Conservation (phyloP, 1,140 invertebrate species). For the Drosophila chauvacae region DNA sequence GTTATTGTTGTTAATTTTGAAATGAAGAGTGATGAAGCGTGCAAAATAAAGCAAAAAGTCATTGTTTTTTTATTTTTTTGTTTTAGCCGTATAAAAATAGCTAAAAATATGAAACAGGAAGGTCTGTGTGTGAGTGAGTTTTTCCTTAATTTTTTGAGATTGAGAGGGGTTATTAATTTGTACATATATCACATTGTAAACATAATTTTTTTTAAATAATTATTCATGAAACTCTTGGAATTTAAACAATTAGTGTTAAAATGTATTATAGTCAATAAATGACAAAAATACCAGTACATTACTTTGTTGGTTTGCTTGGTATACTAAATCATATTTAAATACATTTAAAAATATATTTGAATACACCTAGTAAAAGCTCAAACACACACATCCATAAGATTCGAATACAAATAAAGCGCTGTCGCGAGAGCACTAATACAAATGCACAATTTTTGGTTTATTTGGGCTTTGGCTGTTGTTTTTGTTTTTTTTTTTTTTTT, state of each 20-base stretch:
- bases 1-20: slow-evolving; percentile 74
- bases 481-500: slow-evolving; percentile 14
- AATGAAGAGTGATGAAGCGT: slow-evolving; percentile 56
- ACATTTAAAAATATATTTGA: slow-evolving; percentile 1
- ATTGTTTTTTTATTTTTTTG: neutral
- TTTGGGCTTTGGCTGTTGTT: slow-evolving; percentile 9
- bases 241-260: no score
- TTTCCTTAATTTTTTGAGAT: neutral
- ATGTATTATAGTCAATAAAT: neutral
- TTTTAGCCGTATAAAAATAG: slow-evolving; percentile 59
- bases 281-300: neutral
- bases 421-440: slow-evolving; percentile 22
- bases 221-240: neutral
- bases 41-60: slow-evolving; percentile 26
- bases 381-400: neutral
- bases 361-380: slow-evolving; percentile 13
- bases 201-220: neutral
- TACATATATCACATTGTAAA: neutral
- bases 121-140: neutral
- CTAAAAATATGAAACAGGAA: slow-evolving; percentile 33
- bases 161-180: neutral
- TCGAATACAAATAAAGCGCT: slow-evolving; percentile 16
- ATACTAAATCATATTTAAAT: neutral
- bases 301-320: neutral
- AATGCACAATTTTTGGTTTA: slow-evolving; percentile 12